phyloP scores from a whole-genome alignment of 2,888 invertebrate species.

The Matsumyia berberina region DNA sequence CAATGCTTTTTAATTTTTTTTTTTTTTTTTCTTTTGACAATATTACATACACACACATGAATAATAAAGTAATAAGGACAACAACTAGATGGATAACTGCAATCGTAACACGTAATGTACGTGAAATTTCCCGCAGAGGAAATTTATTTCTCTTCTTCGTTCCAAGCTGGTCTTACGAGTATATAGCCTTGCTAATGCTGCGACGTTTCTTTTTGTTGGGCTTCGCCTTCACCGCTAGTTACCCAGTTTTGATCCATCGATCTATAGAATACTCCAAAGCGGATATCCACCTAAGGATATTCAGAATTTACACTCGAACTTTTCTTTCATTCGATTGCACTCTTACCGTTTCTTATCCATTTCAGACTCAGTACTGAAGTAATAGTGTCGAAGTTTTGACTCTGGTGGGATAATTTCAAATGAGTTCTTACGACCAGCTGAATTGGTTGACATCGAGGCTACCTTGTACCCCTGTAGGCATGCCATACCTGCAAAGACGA shows the following conservation, averaged over 20 bases:
- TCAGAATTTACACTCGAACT: neutral
- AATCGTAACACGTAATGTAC: conserved; percentile 45
- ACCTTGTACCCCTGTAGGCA: conserved; percentile 94
- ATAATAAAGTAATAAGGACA: conserved; percentile 60
- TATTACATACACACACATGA: conserved; percentile 67
- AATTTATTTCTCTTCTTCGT: conserved; percentile 52
- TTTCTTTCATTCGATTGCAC: neutral
- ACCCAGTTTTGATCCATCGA: conserved; percentile 92
- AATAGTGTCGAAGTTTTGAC: conserved; percentile 93
- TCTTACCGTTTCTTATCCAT: conserved; percentile 95
- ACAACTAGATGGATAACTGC: conserved; percentile 60
- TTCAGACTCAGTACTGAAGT: conserved; percentile 96
- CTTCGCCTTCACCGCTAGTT: conserved; percentile 83
- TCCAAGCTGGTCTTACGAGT: conserved; percentile 58
- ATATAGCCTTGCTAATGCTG: conserved; percentile 79
- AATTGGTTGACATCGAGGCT: conserved; percentile 91
- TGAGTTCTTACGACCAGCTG: conserved; percentile 95
- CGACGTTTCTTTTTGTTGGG: conserved; percentile 81
- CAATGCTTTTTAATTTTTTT: conserved; percentile 73
- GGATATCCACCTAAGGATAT: conserved; percentile 92
- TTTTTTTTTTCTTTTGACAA: conserved; percentile 54
- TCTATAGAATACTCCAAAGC: conserved; percentile 97
- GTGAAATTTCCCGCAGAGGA: conserved; percentile 5
- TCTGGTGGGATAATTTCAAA: conserved; percentile 96
- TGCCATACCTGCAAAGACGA: conserved; percentile 91